A percentile compares a stretch with the other conserved stretches of the same genome.
Conservation (phyloP, 2,888 invertebrate species). For the Germaria angustata region DNA sequence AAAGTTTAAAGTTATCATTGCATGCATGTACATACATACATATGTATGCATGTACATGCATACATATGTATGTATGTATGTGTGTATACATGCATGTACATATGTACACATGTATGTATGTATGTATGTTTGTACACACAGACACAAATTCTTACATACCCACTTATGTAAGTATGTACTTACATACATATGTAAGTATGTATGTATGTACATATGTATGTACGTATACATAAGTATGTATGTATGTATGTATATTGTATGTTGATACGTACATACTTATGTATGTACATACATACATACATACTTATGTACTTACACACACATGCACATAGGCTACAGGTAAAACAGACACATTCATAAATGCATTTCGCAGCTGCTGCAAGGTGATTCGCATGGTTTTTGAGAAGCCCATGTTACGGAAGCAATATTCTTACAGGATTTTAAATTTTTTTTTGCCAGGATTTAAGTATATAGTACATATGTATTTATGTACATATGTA, state of each 20-base stretch:
- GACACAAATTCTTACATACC: no score
- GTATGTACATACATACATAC: no score
- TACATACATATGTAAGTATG: no score
- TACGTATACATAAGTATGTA: not conserved
- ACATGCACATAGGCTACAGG: not conserved
- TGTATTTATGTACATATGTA: not conserved
- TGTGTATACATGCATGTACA: not conserved
- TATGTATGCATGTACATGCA: not conserved
- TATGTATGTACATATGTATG: no score
- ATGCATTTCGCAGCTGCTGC: constrained; percentile 73
- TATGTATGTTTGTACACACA: not conserved
- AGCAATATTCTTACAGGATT: not conserved
- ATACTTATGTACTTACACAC: no score
- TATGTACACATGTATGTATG: no score
- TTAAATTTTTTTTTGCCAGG: not conserved
- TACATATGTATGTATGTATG: no score
- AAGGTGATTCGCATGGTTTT: constrained; percentile 71
- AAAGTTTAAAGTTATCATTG: not conserved
- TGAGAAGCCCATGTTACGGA: not conserved
- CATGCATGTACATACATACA: no score
- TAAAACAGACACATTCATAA: not conserved
- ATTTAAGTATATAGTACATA: no score
- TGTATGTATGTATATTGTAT: not conserved
- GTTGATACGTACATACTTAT: no score
- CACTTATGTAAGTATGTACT: no score